phyloP scores from a whole-genome alignment of 2,113 vertebrate species.

The Serilophus lunatus region DNA sequence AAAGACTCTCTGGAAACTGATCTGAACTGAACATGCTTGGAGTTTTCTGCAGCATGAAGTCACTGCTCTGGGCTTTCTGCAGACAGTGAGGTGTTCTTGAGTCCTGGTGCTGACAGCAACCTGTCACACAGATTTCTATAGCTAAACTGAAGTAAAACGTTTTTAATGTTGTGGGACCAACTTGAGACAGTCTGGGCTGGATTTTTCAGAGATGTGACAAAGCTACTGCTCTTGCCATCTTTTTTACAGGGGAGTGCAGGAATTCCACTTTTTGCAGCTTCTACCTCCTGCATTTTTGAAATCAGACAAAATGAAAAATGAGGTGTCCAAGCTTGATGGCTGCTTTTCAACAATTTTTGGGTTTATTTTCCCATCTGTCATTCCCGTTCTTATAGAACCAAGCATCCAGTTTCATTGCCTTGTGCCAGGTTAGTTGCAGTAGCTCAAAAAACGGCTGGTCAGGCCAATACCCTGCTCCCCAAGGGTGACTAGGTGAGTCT shows the following conservation, averaged over 20 bases:
- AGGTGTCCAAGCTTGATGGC: neutral
- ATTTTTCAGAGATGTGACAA: neutral
- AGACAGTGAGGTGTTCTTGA: neutral
- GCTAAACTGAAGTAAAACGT: neutral
- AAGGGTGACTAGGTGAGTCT: neutral
- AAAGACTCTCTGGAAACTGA: neutral
- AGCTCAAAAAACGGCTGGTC: neutral
- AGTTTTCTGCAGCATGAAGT: neutral
- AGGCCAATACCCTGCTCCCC: neutral
- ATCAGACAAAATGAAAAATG: neutral
- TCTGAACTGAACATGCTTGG: neutral
- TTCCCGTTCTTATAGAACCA: neutral
- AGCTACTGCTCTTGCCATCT: neutral
- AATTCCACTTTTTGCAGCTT: neutral
- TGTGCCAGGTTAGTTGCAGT: neutral
- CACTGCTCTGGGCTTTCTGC: neutral
- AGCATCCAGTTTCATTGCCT: neutral
- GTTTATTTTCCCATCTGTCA: neutral
- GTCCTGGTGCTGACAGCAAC: neutral
- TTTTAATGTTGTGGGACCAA: neutral
- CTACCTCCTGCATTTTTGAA: neutral
- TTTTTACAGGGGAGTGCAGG: neutral
- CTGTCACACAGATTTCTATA: neutral
- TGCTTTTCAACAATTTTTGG: neutral
- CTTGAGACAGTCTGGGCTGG: neutral